These are phyloP conservation scores for Drosophila nannoptera DNA, from an alignment of 1,140 invertebrate species.

Conservation along the genomic window DNA sequence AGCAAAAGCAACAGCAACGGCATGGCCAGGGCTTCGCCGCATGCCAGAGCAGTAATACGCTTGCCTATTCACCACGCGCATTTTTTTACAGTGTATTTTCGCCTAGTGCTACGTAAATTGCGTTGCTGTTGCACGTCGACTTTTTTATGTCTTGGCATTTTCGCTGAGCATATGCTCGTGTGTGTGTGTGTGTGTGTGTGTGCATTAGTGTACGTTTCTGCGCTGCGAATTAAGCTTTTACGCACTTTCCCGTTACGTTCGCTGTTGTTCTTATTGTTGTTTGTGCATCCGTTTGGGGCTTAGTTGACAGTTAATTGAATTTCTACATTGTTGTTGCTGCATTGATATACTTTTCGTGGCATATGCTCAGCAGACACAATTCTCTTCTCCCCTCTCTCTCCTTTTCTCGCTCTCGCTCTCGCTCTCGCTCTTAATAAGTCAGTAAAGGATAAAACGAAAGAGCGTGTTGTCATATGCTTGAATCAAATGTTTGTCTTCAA, in stretches of 20 bases:
- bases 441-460: neutral
- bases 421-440: neutral
- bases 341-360: slow-evolving; percentile 1
- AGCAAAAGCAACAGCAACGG: slow-evolving; percentile 3
- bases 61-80: slow-evolving; percentile 35
- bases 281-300: slow-evolving; percentile 1
- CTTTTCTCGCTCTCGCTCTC: neutral
- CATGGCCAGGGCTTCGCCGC: slow-evolving; percentile 28
- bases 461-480: too few relatives aligned
- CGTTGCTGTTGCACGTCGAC: slow-evolving; percentile 35
- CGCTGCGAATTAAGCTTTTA: slow-evolving; percentile 20
- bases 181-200: slow-evolving; percentile 1
- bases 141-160: slow-evolving; percentile 40
- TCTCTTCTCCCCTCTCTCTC: neutral
- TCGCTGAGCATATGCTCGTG: neutral
- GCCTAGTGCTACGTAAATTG: slow-evolving; percentile 18
- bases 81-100: slow-evolving; percentile 5
- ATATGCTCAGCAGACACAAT: slow-evolving; percentile 6
- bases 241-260: slow-evolving; percentile 10
- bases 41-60: slow-evolving; percentile 16
- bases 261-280: slow-evolving; percentile 1
- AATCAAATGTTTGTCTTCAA: too few relatives aligned
- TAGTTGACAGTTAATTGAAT: slow-evolving; percentile 21
- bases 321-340: slow-evolving; percentile 15
- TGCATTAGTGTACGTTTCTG: neutral